Percentiles rank a stretch among this genome's conserved stretches.
Evolutionary conservation across 2,113 vertebrate genomes (phyloP).

Genomic region (Rynchops niger): DNA sequence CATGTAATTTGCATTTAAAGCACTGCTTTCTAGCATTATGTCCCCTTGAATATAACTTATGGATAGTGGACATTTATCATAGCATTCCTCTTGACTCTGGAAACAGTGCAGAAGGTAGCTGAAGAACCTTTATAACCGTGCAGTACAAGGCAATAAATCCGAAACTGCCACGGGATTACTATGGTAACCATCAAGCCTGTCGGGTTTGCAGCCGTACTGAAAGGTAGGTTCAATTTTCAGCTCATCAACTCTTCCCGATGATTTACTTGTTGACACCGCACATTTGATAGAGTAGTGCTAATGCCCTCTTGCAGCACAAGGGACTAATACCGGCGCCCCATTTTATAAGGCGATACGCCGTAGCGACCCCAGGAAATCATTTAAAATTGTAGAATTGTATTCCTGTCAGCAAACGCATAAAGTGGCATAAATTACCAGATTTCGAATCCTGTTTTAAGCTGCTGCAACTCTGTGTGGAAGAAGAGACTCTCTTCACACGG

Average conservation of each 20-base stretch:
- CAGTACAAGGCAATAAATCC: constrained; percentile 75
- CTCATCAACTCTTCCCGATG: constrained; percentile 74
- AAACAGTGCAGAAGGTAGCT: constrained; percentile 72
- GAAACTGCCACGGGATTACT: constrained; percentile 75
- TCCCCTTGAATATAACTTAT: constrained; percentile 64
- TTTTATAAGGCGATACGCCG: neutral
- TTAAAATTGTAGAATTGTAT: constrained; percentile 40
- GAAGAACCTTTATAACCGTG: constrained; percentile 61
- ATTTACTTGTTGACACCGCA: constrained; percentile 79
- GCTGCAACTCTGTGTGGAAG: neutral
- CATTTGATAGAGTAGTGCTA: constrained; percentile 75
- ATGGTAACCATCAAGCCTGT: constrained; percentile 80
- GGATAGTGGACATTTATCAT: constrained; percentile 75
- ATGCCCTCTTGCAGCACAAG: constrained; percentile 74
- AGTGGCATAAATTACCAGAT: constrained; percentile 5
- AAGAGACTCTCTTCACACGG: neutral
- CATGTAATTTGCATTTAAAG: constrained; percentile 77
- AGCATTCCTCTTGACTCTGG: constrained; percentile 65
- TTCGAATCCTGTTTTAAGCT: neutral
- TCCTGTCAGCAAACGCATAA: constrained; percentile 37
- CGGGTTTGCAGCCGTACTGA: constrained; percentile 55
- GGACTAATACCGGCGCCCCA: constrained; percentile 42
- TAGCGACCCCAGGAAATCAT: neutral
- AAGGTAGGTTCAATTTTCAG: constrained; percentile 74
- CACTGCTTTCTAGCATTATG: constrained; percentile 52